These are phyloP conservation scores for Pelodiscus sinensis DNA, from an alignment of 2,113 vertebrate species.

Conservation along the genomic window DNA sequence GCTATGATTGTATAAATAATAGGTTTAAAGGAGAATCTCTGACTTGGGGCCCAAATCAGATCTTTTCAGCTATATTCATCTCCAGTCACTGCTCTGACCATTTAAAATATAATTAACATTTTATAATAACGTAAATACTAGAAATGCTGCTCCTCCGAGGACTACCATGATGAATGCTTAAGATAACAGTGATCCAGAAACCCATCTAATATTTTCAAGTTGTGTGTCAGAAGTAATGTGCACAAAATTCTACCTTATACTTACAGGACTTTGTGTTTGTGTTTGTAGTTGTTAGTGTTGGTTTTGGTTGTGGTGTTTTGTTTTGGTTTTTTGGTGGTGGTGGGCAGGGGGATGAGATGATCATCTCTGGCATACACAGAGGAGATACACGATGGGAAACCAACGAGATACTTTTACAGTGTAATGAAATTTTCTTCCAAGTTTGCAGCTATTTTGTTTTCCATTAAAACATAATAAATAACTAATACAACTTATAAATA, in stretches of 20 bases:
- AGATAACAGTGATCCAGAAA: neutral
- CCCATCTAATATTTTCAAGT: neutral
- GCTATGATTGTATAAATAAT: too few relatives aligned
- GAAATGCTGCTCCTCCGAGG: neutral
- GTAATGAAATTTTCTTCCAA: neutral
- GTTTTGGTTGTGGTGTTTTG: neutral
- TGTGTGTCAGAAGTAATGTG: neutral
- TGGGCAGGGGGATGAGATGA: neutral
- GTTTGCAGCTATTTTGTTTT: neutral
- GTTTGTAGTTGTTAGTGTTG: neutral
- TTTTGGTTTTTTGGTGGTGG: too few relatives aligned
- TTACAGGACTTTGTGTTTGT: neutral
- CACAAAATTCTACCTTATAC: neutral
- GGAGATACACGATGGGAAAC: neutral
- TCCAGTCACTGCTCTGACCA: neutral
- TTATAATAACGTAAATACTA: neutral
- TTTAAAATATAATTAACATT: neutral
- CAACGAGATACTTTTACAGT: neutral
- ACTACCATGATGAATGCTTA: neutral
- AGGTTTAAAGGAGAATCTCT: neutral
- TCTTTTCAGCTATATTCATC: neutral
- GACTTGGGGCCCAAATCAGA: neutral
- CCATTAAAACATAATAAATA: neutral
- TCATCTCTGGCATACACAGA: neutral
- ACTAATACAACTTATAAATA: neutral